Evolutionary conservation across 2,797 vertebrate species (phyloP).

Genomic region (Cryptoblepharus egeriae): DNA sequence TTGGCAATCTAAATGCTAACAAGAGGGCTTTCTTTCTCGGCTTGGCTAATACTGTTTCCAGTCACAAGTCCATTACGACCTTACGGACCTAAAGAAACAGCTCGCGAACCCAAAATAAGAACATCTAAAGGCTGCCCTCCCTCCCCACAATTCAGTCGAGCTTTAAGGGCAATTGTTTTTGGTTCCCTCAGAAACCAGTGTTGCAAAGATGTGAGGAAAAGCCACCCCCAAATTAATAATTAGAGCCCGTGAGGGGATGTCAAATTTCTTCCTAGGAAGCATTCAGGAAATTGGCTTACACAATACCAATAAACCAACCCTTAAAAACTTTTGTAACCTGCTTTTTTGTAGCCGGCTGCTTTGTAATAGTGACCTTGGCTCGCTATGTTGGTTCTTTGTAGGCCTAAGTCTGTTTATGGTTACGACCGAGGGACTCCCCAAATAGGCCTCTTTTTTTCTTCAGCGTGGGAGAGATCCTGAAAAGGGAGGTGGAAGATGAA

Average conservation of each 20-base stretch:
- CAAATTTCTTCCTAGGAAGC: slow-evolving; percentile 32
- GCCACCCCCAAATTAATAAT: slow-evolving; percentile 14
- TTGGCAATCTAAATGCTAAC: slow-evolving; percentile 5
- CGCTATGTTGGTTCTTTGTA: slow-evolving; percentile 22
- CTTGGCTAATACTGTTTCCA: slow-evolving; percentile 71
- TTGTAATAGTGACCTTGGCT: neutral
- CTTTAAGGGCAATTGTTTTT: slow-evolving; percentile 17
- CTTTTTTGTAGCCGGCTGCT: too few relatives aligned
- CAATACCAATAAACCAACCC: slow-evolving; percentile 11
- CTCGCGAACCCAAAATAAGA: slow-evolving; percentile 67
- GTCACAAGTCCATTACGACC: slow-evolving; percentile 88
- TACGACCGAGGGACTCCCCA: neutral
- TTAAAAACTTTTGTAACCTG: slow-evolving; percentile 7
- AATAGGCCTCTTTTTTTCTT: neutral
- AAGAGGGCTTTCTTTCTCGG: slow-evolving; percentile 20
- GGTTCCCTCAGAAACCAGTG: slow-evolving; percentile 22
- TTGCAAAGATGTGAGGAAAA: slow-evolving; percentile 13
- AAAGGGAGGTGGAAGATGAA: slow-evolving; percentile 7
- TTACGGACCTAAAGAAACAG: slow-evolving; percentile 81
- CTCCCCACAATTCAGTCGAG: neutral
- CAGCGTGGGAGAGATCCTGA: neutral
- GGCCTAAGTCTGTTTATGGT: neutral
- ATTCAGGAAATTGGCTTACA: slow-evolving; percentile 7
- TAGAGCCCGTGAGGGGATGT: slow-evolving; percentile 18
- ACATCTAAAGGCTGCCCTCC: neutral